Evolutionary conservation across 2,113 vertebrate genomes (phyloP).

Genomic region (Gymnobelideus leadbeateri): DNA sequence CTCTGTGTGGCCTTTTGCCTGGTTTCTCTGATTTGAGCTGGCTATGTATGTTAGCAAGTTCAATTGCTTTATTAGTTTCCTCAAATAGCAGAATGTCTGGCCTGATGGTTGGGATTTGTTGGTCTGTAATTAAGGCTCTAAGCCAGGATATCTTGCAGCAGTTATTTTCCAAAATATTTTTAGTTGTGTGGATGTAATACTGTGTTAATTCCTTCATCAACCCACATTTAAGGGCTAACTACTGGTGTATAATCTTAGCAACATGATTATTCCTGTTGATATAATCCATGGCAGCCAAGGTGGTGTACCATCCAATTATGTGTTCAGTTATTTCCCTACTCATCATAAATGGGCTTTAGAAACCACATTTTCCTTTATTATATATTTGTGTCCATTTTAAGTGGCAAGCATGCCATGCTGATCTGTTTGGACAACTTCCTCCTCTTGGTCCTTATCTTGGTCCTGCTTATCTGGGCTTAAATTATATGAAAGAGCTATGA

Average conservation of each 20-base stretch:
- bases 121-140: not conserved
- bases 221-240: not conserved
- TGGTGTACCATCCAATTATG: not conserved
- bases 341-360: not conserved
- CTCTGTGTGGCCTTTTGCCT: not conserved
- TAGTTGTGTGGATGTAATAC: constrained; percentile 18
- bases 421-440: not conserved
- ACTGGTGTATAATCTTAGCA: not conserved
- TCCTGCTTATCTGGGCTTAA: not conserved
- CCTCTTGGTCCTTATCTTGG: not conserved
- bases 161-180: constrained; percentile 18
- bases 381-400: not conserved
- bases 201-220: constrained; percentile 7
- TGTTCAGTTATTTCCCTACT: not conserved
- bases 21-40: constrained; percentile 26
- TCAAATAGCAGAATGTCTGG: not conserved
- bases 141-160: not conserved
- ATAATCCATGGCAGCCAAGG: constrained; percentile 1
- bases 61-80: constrained; percentile 26
- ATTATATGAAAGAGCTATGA: not conserved
- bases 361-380: not conserved
- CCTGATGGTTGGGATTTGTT: not conserved
- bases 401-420: not conserved
- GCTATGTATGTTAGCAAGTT: not conserved
- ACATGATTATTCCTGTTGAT: not conserved